Conservation (phyloP, 2,888 invertebrate genomes). For the Teleogryllus oceanicus region DNA sequence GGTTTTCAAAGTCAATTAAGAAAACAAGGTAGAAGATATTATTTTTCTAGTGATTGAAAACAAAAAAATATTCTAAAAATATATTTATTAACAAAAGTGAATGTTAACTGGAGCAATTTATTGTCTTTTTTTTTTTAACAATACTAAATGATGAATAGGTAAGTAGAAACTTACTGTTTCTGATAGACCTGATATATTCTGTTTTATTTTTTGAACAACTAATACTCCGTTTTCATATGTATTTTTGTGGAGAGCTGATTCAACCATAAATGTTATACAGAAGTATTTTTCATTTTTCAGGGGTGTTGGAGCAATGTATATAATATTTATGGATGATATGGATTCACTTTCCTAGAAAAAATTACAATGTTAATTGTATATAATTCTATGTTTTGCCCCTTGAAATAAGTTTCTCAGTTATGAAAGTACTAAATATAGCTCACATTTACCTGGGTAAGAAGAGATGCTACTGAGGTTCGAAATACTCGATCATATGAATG, state of each 20-base stretch:
- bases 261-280: neutral
- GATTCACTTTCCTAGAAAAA: neutral
- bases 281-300: neutral
- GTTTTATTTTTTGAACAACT: neutral
- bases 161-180: neutral
- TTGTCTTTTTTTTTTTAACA: too few relatives aligned
- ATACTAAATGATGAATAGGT: too few relatives aligned
- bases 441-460: neutral
- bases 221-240: neutral
- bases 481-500: neutral
- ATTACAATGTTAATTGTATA: too few relatives aligned
- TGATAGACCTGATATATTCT: slow-evolving; percentile 1
- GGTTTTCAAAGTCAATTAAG: too few relatives aligned
- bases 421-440: neutral
- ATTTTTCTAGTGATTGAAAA: too few relatives aligned
- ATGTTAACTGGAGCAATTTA: too few relatives aligned
- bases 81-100: too few relatives aligned
- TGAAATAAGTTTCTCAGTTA: neutral
- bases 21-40: too few relatives aligned
- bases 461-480: neutral
- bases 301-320: neutral
- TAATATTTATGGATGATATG: neutral
- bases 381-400: neutral
- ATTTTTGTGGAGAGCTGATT: neutral
- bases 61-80: too few relatives aligned